Evolutionary conservation across 2,888 invertebrate species (phyloP).

Genomic region (Trachelus iudaicus): DNA sequence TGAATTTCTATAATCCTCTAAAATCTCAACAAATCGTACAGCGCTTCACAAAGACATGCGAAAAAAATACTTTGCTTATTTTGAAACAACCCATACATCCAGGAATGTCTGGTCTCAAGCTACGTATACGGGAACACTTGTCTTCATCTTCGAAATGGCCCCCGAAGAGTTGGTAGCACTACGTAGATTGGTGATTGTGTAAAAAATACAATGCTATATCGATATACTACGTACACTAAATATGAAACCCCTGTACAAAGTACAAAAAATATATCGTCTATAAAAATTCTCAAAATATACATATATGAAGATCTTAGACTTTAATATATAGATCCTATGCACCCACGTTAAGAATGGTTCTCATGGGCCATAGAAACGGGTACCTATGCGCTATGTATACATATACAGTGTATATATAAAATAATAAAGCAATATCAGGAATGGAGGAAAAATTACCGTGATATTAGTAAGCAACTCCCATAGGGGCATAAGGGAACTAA

Average conservation of each 20-base stretch:
- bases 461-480: constrained; percentile 32
- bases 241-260: too few relatives aligned
- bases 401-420: constrained; percentile 20
- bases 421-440: constrained; percentile 54
- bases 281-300: constrained; percentile 9
- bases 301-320: constrained; percentile 2
- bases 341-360: too few relatives aligned
- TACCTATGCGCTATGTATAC: too few relatives aligned
- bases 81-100: constrained; percentile 27
- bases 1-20: neutral
- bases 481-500: neutral
- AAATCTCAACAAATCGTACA: too few relatives aligned
- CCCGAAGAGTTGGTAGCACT: constrained; percentile 21
- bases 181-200: constrained; percentile 27
- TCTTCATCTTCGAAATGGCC: constrained; percentile 27
- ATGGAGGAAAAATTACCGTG: constrained; percentile 50
- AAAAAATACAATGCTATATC: neutral
- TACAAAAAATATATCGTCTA: too few relatives aligned
- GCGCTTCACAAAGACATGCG: too few relatives aligned
- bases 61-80: neutral
- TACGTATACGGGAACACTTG: constrained; percentile 33
- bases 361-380: too few relatives aligned
- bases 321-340: too few relatives aligned
- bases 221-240: neutral
- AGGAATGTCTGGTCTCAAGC: constrained; percentile 27